Conservation (phyloP, 2,113 vertebrate species). For the Calidris pugnax region DNA sequence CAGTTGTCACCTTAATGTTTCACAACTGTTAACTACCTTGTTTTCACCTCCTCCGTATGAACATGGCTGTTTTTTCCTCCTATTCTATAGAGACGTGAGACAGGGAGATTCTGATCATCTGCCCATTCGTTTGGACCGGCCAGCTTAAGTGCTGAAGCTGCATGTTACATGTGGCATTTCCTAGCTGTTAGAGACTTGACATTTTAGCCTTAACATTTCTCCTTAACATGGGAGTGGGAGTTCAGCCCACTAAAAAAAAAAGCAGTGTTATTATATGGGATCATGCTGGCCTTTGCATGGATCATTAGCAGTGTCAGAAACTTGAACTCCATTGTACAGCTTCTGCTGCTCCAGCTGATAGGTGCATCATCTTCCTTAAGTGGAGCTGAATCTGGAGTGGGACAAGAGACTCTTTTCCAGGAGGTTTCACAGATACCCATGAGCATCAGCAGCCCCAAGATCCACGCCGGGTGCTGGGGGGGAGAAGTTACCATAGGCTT, state of each 20-base stretch:
- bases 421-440: neutral
- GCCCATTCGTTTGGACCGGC: neutral
- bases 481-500: neutral
- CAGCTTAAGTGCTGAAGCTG: neutral
- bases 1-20: neutral
- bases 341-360: neutral
- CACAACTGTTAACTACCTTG: neutral
- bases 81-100: neutral
- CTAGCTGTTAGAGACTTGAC: neutral
- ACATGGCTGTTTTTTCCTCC: neutral
- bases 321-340: neutral
- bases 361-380: neutral
- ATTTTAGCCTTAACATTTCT: neutral
- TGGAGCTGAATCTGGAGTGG: neutral
- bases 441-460: neutral
- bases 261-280: neutral
- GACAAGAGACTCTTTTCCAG: neutral
- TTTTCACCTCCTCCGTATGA: neutral
- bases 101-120: neutral
- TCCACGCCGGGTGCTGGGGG: neutral
- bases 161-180: neutral
- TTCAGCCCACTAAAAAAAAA: neutral
- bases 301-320: neutral
- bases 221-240: neutral
- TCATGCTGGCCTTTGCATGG: neutral